Percentiles rank a stretch among this genome's conserved stretches.
These are phyloP conservation scores for Spermophilus dauricus DNA, from an alignment of 2,113 vertebrate genomes.

Conservation along the genomic window DNA sequence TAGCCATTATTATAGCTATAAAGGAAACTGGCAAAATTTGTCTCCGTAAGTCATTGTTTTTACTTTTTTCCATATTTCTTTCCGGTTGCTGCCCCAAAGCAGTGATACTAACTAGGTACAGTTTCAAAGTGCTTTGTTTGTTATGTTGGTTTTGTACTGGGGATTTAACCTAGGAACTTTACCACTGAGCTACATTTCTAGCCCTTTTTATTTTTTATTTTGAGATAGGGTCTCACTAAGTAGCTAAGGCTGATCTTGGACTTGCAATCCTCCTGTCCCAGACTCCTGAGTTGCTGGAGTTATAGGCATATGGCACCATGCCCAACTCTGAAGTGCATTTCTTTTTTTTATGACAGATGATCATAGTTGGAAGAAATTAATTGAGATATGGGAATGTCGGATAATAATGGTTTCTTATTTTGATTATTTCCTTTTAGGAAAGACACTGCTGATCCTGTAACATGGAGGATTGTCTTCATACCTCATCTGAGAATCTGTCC, in stretches of 20 bases:
- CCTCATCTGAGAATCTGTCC: conserved; percentile 94
- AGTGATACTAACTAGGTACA: neutral
- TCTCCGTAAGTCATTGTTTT: neutral
- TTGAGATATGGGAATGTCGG: conserved; percentile 42
- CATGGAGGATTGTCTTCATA: conserved; percentile 96
- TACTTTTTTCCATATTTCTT: conserved; percentile 9
- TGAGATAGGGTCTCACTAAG: too few species aligned
- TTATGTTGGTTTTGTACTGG: too few species aligned
- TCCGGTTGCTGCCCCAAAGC: neutral
- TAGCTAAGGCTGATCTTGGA: too few species aligned
- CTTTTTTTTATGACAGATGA: conserved; percentile 20
- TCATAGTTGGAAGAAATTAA: conserved; percentile 47
- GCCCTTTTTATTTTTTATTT: too few species aligned
- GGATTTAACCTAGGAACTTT: too few species aligned
- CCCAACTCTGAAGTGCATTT: neutral
- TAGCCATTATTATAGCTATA: conserved; percentile 14
- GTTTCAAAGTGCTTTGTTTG: neutral
- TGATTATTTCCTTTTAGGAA: conserved; percentile 79
- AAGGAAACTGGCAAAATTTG: conserved; percentile 35
- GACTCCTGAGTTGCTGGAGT: too few species aligned
- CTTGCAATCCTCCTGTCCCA: too few species aligned
- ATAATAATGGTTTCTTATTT: conserved; percentile 69
- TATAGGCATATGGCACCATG: too few species aligned
- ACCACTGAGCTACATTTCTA: too few species aligned
- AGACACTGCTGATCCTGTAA: conserved; percentile 80